phyloP scores from a whole-genome alignment of 2,888 invertebrate genomes.

The Melinaea marsaeus region DNA sequence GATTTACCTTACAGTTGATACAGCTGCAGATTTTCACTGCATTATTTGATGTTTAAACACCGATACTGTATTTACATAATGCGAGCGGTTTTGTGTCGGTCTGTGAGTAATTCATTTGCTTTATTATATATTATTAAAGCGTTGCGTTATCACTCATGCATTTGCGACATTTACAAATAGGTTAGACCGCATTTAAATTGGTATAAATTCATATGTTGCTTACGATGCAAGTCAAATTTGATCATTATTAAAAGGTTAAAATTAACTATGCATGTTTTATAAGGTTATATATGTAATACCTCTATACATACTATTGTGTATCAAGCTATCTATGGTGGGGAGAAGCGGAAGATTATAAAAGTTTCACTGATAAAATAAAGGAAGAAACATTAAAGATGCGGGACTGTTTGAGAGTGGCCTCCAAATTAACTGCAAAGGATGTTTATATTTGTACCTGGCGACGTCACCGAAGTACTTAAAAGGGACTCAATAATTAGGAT shows the following conservation, averaged over 20 bases:
- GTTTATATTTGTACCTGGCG: not conserved
- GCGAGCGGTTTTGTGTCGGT: slow-evolving; percentile 2
- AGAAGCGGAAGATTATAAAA: slow-evolving; percentile 31
- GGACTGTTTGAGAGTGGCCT: not conserved
- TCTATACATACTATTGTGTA: not conserved
- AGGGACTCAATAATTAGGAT: not conserved
- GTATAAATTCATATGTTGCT: not conserved
- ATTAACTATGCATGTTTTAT: not conserved
- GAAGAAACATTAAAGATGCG: slow-evolving; percentile 22
- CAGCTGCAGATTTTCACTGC: slow-evolving; percentile 7
- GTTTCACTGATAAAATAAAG: slow-evolving; percentile 32
- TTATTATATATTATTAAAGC: slow-evolving; percentile 4
- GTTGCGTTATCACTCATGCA: slow-evolving; percentile 1
- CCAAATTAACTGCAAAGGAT: too few relatives aligned
- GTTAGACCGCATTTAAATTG: not conserved
- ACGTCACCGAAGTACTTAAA: not conserved
- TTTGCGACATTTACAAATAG: not conserved
- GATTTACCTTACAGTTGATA: not conserved
- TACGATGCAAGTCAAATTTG: not conserved
- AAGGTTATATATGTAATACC: not conserved
- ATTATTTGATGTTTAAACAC: slow-evolving; percentile 6
- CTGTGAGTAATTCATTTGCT: slow-evolving; percentile 1
- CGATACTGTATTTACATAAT: slow-evolving; percentile 6
- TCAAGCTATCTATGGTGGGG: not conserved
- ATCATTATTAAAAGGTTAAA: not conserved